Percentiles rank a stretch among this genome's conserved stretches.
These are phyloP conservation scores for Lindbergichthys nudifrons DNA, from an alignment of 2,797 vertebrate species.

Conservation along the genomic window DNA sequence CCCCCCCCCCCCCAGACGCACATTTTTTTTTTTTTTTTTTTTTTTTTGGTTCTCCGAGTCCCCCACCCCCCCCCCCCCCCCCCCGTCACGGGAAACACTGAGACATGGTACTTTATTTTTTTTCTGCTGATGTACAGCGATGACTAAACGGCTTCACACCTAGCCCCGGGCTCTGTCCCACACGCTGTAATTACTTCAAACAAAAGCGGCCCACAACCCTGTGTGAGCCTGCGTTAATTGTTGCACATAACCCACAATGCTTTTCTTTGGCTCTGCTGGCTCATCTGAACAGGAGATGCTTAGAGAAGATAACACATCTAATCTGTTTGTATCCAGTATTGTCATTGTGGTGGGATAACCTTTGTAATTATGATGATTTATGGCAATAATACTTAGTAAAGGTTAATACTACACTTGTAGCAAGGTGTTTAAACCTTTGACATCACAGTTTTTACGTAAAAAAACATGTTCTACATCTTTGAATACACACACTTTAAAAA, in stretches of 20 bases:
- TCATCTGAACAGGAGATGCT: conserved; percentile 7
- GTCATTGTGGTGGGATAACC: conserved; percentile 23
- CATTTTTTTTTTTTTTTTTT: too few relatives aligned
- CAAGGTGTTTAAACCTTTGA: conserved; percentile 5
- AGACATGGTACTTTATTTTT: conserved; percentile 30
- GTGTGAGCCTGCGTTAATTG: conserved; percentile 42
- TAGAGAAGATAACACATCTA: conserved; percentile 29
- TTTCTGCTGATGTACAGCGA: conserved; percentile 28
- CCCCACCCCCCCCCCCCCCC: not conserved
- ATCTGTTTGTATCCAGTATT: conserved; percentile 21
- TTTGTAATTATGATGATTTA: conserved; percentile 29
- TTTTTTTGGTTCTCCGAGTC: too few relatives aligned
- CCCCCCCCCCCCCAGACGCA: not conserved
- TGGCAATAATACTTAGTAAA: conserved; percentile 4
- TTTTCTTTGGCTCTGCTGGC: conserved; percentile 16
- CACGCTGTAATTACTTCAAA: conserved; percentile 55
- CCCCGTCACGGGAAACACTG: not conserved
- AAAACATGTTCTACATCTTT: too few relatives aligned
- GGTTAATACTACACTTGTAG: conserved; percentile 3
- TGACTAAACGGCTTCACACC: conserved; percentile 49
- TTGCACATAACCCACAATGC: conserved; percentile 27
- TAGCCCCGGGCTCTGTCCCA: conserved; percentile 37
- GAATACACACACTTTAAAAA: too few relatives aligned
- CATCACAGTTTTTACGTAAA: not conserved
- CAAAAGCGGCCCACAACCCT: conserved; percentile 31